phyloP scores from a whole-genome alignment of 2,888 invertebrate genomes.

The Acleris emargana region DNA sequence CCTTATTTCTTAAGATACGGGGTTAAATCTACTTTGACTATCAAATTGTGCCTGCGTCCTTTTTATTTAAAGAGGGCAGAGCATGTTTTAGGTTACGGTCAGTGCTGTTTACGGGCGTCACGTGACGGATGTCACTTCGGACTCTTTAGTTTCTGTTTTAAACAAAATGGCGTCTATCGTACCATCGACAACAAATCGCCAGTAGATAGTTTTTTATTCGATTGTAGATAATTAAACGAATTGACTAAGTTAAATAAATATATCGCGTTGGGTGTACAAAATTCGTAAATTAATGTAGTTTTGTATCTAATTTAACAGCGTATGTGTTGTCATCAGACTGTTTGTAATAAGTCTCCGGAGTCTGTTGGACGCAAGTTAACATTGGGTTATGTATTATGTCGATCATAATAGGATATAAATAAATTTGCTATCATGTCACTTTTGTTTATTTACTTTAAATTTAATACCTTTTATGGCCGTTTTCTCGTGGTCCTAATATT shows the following conservation, averaged over 20 bases:
- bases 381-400: constrained; percentile 63
- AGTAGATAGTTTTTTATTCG: constrained; percentile 16
- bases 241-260: constrained; percentile 30
- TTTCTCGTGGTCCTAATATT: no score
- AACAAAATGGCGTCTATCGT: constrained; percentile 3
- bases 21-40: no score
- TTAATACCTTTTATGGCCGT: neutral
- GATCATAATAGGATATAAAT: constrained; percentile 75
- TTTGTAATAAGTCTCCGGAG: constrained; percentile 50
- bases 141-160: constrained; percentile 2
- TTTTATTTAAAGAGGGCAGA: no score
- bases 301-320: constrained; percentile 40
- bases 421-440: constrained; percentile 77
- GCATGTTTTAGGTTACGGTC: no score
- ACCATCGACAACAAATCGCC: constrained; percentile 11
- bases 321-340: constrained; percentile 47
- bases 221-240: constrained; percentile 26
- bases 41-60: no score
- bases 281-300: constrained; percentile 40
- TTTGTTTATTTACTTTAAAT: constrained; percentile 46
- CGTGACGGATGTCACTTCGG: constrained; percentile 1
- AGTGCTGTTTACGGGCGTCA: neutral
- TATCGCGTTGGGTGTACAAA: constrained; percentile 52
- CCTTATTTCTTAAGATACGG: no score
- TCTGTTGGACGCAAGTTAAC: constrained; percentile 57